phyloP scores from a whole-genome alignment of 2,797 vertebrate species.

The Pteropus rufus region DNA sequence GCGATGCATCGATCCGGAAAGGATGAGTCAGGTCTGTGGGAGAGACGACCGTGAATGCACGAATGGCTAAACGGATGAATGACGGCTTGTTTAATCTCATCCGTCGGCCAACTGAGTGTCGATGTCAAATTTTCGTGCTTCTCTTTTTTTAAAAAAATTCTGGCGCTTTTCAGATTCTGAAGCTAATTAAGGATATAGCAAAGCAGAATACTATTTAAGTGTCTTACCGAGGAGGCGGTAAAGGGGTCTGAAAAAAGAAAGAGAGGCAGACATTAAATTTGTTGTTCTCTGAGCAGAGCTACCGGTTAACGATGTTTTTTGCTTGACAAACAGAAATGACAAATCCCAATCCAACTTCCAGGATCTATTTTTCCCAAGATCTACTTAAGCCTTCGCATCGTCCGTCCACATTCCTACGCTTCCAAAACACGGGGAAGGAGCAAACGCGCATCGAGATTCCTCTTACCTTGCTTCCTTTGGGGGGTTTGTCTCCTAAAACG shows the following conservation, averaged over 20 bases:
- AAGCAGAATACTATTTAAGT: not conserved
- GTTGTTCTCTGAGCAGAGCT: not conserved
- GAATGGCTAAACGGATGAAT: not conserved
- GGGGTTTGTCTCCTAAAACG: constrained; percentile 71
- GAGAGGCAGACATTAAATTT: constrained; percentile 50
- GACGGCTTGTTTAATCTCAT: not conserved
- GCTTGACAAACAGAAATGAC: not conserved
- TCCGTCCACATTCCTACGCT: too few species aligned
- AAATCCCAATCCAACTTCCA: not conserved
- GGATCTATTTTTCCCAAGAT: not conserved
- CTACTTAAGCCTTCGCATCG: not conserved
- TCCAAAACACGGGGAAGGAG: not conserved
- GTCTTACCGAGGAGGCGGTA: constrained; percentile 81
- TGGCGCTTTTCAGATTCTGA: not conserved
- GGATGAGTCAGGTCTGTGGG: rapidly evolving
- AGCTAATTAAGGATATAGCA: not conserved
- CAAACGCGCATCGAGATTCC: not conserved
- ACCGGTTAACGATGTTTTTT: not conserved
- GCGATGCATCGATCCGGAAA: not conserved
- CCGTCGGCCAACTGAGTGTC: not conserved
- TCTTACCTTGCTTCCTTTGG: constrained; percentile 69
- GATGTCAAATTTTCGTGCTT: not conserved
- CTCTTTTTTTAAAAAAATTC: not conserved
- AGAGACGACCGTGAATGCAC: not conserved
- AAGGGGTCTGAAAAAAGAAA: constrained; percentile 75